Evolutionary conservation across 2,113 vertebrate genomes (phyloP), one percentile per base, ranked within the genome.

Genomic region (Pelobates fuscus): DNA sequence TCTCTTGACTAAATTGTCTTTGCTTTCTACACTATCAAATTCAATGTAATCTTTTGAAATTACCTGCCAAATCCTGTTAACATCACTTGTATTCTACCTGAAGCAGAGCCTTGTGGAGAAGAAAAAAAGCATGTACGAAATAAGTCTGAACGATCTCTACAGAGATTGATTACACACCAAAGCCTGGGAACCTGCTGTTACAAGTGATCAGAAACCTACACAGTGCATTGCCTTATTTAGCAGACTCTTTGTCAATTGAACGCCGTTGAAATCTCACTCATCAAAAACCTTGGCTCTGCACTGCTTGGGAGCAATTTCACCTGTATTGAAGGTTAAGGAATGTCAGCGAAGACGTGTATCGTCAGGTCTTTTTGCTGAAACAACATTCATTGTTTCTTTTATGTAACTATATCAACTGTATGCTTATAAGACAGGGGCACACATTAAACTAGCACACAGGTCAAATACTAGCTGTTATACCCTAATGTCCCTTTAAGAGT

Each of bases 41-140:
- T 49, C 43, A 15, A 43, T 55, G 70, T 64, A 73, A 73, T 73
- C 70, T 73, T 64, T 30, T 64, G 70, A 54, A 73, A 73, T 73
- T 64, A 59, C 60, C 61, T 8, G 43, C 43, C 30, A 64, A 55
- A 64, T 30, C 58, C 44, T 21, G 46, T 60, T 64, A 58, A 54
- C 60, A 73, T 24, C 63, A 73, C 60, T 55, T 64, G 59, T 64
- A 64, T 73, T 73, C 70, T 73, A 27, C 25, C 15, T 55, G 37
- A 55, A 12, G n/a, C 23, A 43, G 61, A 64, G 44, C 54, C 44
- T 41, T 64, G 27, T 46, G 24, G 44, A 63, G 44, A 54, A 64
- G 20, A 59, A 25, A 30, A 32, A 25, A 29, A 44, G n/a, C n/a
- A 64, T 61, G 70, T 1, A 54, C 14, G 30, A 64, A 63, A 72